Conservation (phyloP, 2,797 vertebrate genomes). For the Lutjanus argentimaculatus region DNA sequence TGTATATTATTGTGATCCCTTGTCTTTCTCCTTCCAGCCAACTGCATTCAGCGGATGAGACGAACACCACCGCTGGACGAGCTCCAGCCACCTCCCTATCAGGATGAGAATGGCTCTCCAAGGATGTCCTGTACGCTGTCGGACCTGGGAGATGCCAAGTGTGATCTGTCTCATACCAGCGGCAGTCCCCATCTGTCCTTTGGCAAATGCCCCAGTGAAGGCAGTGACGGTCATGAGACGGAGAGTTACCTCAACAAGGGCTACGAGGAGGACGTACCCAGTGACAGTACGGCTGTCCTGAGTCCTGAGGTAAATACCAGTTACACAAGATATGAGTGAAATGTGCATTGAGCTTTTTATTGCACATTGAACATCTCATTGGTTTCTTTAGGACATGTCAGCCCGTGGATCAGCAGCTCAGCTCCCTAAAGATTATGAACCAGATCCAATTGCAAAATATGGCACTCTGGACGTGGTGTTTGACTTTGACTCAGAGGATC, state of each 20-base stretch:
- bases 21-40: constrained; percentile 76
- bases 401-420: constrained; percentile 93
- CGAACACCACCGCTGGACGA: constrained; percentile 96
- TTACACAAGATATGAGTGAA: background rate
- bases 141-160: constrained; percentile 94
- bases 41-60: constrained; percentile 98
- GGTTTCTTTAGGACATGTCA: constrained; percentile 89
- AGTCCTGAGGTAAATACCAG: constrained; percentile 91
- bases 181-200: constrained; percentile 94
- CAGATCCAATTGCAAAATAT: constrained; percentile 92
- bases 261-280: constrained; percentile 96
- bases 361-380: background rate
- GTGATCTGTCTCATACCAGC: constrained; percentile 92
- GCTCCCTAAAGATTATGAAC: constrained; percentile 94
- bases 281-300: constrained; percentile 96
- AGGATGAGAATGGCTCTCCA: constrained; percentile 96
- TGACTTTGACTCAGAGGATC: constrained; percentile 95
- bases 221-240: constrained; percentile 90
- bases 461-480: constrained; percentile 97
- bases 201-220: constrained; percentile 93
- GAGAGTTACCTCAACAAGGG: constrained; percentile 96
- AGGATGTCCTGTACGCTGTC: constrained; percentile 96
- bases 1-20: background rate
- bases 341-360: background rate
- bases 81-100: constrained; percentile 96